Base-by-base conservation (phyloP, 2,888 invertebrate genomes). In the Drosophila sordidapex region DNA sequence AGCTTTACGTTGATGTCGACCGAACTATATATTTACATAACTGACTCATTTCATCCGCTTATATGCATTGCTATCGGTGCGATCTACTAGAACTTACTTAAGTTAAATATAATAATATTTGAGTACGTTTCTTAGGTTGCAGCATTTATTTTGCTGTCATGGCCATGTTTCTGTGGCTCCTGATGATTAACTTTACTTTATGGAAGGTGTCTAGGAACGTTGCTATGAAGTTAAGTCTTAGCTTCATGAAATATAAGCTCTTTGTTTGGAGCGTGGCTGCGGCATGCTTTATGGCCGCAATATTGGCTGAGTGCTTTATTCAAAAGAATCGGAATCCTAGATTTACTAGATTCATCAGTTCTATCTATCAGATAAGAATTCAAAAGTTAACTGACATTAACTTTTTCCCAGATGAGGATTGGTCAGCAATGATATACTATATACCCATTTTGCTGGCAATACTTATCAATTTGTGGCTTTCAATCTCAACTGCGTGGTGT, bases 101-200 rank as follows among this genome's bases (percentile, higher is more conserved):
- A 2, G 1, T 4, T 11, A 38, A 36, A 6, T 10, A 2, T 11
- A 15, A 27, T 36, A 54, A 11, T 15, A 15, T 25, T 25, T 27
- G 0, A 7, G 8, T 43, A 5, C 21, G 10, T 11, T 25, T 33
- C 15, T 7, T 21, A 91, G 91, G 84, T 36, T 87, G 79, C 48
- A 21, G 62, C 18, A 75, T 82, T 58, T 95, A 96, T 92, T 96
- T 95, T 92, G 95, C 95, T 69, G 96, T 97, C 91, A 94, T 97
- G 92, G 94, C 95, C 36, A 96, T 96, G 79, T 97, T 97, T 94
- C 96, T 96, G 91, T 97, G 97, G 97, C 94, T 97, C 83, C 96
- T 96, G 11, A 95, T 96, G 18, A 97, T 97, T 94, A 97, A 97
- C 92, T 95, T 96, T 91, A 96, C 97, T 90, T 95, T 97, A 86